A percentile compares a stretch with the other conserved stretches of the same genome.
phyloP scores from a whole-genome alignment of 1,140 invertebrate species.

The Microplitis mediator region DNA sequence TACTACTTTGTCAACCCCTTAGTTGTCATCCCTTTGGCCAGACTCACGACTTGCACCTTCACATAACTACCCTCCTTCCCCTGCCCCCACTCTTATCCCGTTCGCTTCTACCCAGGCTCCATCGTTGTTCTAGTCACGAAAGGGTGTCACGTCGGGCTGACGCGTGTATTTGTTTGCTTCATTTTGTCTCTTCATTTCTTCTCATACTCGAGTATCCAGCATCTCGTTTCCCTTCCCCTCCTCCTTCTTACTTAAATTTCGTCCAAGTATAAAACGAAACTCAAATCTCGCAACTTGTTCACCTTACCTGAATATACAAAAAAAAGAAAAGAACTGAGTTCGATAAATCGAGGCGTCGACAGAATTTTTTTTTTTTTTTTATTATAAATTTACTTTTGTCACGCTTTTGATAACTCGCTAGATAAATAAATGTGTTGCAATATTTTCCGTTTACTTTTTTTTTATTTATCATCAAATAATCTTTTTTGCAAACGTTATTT shows the following conservation, averaged over 20 bases:
- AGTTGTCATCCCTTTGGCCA: slow-evolving; percentile 15
- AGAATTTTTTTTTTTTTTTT: background rate
- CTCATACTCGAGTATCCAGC: background rate
- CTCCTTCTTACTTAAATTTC: background rate
- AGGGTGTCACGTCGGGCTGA: slow-evolving; percentile 52
- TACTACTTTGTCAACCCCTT: slow-evolving; percentile 50
- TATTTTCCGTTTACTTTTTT: background rate
- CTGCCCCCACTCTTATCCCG: slow-evolving; percentile 17
- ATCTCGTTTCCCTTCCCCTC: background rate
- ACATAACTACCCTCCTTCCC: slow-evolving; percentile 20
- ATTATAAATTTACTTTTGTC: background rate
- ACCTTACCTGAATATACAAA: background rate
- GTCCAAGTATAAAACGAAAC: background rate
- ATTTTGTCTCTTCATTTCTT: slow-evolving; percentile 17
- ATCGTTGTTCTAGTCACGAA: slow-evolving; percentile 43
- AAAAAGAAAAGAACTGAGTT: too few species aligned
- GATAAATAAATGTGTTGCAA: background rate
- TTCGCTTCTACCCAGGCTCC: background rate
- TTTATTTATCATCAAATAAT: too few species aligned
- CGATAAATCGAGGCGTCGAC: too few species aligned
- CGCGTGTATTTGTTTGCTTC: slow-evolving; percentile 58
- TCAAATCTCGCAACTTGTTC: background rate
- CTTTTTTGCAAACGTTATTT: background rate
- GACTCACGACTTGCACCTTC: too few species aligned
- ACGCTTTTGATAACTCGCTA: too few species aligned